Conservation (phyloP, 2,113 vertebrate genomes). For the Eidolon helvum region DNA sequence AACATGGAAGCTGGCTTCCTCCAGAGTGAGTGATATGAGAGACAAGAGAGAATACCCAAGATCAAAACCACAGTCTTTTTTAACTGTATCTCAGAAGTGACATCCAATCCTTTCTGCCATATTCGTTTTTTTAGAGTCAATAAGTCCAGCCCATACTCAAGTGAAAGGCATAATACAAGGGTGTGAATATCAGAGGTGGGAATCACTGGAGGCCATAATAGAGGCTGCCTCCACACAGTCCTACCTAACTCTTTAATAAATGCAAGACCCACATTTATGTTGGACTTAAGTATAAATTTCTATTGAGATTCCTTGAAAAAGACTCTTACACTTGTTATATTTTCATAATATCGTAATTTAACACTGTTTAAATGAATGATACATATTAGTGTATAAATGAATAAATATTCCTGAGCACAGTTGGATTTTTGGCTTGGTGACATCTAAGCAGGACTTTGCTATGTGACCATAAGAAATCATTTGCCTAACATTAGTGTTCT, state of each 20-base stretch:
- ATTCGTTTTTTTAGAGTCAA: not conserved
- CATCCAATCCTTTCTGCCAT: not conserved
- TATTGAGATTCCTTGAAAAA: not conserved
- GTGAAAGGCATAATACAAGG: not conserved
- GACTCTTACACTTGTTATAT: not conserved
- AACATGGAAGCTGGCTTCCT: not conserved
- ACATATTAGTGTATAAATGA: not conserved
- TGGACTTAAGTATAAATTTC: not conserved
- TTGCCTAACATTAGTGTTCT: not conserved
- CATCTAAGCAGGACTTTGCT: not conserved
- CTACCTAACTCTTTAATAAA: not conserved
- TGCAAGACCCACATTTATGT: not conserved
- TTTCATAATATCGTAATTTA: not conserved
- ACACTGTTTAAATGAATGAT: not conserved
- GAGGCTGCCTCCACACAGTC: not conserved
- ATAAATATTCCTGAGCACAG: constrained; percentile 3
- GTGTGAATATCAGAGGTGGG: not conserved
- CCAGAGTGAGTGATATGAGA: not conserved
- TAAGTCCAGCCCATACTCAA: not conserved
- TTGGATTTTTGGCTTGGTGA: not conserved
- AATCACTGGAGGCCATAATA: no score
- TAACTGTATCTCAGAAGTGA: not conserved
- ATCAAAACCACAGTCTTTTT: not conserved
- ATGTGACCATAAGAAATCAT: not conserved
- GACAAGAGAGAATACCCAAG: not conserved